These are phyloP conservation scores for Callipepla squamata DNA, from an alignment of 2,113 vertebrate genomes.

Conservation along the genomic window DNA sequence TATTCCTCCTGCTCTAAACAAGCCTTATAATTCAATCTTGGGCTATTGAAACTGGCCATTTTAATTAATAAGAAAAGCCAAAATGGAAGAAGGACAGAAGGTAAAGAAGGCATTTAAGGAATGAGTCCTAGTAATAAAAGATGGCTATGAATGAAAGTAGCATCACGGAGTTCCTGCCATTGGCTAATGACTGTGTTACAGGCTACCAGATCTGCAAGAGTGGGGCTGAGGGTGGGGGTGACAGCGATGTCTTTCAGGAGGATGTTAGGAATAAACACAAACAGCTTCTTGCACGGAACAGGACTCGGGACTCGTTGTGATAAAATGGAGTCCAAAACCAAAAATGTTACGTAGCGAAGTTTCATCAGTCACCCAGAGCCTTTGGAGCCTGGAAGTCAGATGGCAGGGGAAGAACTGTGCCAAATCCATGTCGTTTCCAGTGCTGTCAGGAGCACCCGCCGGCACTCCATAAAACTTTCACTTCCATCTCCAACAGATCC, in stretches of 20 bases:
- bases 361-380: background rate
- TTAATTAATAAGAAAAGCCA: conserved; percentile 61
- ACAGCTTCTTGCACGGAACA: background rate
- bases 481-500: background rate
- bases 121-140: background rate
- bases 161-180: background rate
- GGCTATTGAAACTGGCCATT: conserved; percentile 44
- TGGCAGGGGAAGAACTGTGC: background rate
- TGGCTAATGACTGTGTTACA: background rate
- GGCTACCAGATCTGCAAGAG: background rate
- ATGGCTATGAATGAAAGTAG: background rate
- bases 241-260: background rate
- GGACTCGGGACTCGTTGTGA: background rate
- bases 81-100: background rate
- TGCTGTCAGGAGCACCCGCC: background rate
- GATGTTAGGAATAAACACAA: background rate
- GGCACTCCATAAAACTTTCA: conserved; percentile 19
- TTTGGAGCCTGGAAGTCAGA: background rate
- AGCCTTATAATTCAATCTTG: conserved; percentile 56
- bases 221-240: background rate
- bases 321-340: background rate
- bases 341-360: background rate
- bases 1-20: conserved; percentile 44
- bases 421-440: background rate
- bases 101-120: background rate